phyloP scores from a whole-genome alignment of 2,113 vertebrate species.

The Chloropsis hardwickii region DNA sequence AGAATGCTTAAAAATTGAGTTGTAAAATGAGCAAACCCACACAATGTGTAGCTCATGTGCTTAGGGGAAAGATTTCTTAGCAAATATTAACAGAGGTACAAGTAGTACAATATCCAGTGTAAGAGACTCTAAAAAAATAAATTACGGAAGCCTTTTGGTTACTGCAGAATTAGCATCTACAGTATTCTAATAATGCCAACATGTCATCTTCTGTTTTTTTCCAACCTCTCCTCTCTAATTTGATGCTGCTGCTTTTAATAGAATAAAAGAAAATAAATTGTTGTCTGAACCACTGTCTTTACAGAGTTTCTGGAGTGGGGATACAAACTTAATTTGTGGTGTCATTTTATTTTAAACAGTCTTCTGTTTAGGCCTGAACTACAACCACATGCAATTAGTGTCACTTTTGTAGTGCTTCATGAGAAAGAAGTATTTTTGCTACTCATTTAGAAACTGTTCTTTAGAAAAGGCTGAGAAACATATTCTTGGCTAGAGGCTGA shows the following conservation, averaged over 20 bases:
- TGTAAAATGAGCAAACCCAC: not conserved
- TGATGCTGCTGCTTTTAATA: constrained; percentile 51
- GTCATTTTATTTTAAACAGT: constrained; percentile 48
- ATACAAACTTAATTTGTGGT: constrained; percentile 29
- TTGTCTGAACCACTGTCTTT: constrained; percentile 48
- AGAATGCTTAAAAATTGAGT: not conserved
- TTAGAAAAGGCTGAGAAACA: not conserved
- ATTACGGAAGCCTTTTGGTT: not conserved
- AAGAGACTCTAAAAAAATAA: not conserved
- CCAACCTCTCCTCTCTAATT: not conserved
- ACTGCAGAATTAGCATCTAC: constrained; percentile 13
- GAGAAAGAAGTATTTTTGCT: constrained; percentile 29
- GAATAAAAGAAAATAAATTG: constrained; percentile 46
- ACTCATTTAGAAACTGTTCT: not conserved
- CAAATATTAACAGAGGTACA: not conserved
- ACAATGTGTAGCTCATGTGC: not conserved
- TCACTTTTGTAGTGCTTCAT: constrained; percentile 37
- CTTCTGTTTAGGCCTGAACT: constrained; percentile 43
- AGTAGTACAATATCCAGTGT: not conserved
- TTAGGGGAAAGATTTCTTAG: not conserved
- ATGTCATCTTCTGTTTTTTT: constrained; percentile 22
- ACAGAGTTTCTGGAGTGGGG: constrained; percentile 9
- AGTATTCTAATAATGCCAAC: not conserved
- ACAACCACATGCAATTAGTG: constrained; percentile 29
- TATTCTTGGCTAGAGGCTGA: not conserved